phyloP scores from a whole-genome alignment of 1,140 invertebrate species.

The Telenomus remus region DNA sequence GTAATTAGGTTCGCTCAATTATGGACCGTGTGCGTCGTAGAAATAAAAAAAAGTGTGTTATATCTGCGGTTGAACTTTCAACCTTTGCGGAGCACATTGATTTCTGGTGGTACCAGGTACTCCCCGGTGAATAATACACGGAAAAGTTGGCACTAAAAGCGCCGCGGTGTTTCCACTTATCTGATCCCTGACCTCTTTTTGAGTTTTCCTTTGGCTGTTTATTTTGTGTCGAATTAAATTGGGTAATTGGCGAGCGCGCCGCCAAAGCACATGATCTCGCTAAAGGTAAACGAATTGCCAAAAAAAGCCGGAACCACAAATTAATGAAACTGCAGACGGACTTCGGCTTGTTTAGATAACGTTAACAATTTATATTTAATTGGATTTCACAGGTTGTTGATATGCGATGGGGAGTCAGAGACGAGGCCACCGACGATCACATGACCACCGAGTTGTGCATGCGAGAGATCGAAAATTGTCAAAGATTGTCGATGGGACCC shows the following conservation, averaged over 20 bases:
- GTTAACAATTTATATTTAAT: slow-evolving; percentile 26
- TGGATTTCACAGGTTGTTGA: slow-evolving; percentile 88
- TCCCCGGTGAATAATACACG: slow-evolving; percentile 41
- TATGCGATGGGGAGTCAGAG: slow-evolving; percentile 97
- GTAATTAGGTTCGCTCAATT: slow-evolving; percentile 13
- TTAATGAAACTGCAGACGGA: slow-evolving; percentile 4
- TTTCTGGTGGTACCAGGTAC: slow-evolving; percentile 53
- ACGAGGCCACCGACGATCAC: slow-evolving; percentile 98
- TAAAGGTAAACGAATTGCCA: background rate
- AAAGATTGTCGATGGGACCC: slow-evolving; percentile 96
- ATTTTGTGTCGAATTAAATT: slow-evolving; percentile 25
- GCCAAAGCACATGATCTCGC: background rate
- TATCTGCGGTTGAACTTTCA: slow-evolving; percentile 34
- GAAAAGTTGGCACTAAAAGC: slow-evolving; percentile 40
- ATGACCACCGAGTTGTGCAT: slow-evolving; percentile 99
- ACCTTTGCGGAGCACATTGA: slow-evolving; percentile 47
- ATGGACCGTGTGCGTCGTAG: background rate
- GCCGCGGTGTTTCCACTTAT: slow-evolving; percentile 19
- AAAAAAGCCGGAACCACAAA: background rate
- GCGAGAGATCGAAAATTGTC: slow-evolving; percentile 98
- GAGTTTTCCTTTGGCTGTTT: slow-evolving; percentile 1
- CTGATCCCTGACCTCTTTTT: slow-evolving; percentile 38
- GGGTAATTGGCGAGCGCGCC: background rate
- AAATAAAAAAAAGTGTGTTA: slow-evolving; percentile 27
- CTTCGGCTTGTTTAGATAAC: no score